Conservation (phyloP, 2,113 vertebrate genomes). For the Boulengeromyrus knoepffleri region DNA sequence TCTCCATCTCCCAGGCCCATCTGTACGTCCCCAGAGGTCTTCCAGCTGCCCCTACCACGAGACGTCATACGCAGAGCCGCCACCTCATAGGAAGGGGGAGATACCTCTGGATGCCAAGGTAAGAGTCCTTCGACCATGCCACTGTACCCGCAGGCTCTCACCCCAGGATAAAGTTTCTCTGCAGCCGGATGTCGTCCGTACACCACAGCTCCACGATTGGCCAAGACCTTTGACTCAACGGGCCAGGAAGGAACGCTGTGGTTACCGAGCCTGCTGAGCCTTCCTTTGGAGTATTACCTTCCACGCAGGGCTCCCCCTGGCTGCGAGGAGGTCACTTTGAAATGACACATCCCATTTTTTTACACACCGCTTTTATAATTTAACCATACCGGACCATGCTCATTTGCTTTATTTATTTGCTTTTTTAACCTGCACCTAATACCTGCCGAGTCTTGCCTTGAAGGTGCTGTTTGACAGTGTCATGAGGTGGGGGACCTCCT, state of each 20-base stretch:
- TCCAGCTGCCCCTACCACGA: conserved; percentile 57
- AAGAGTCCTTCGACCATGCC: conserved; percentile 33
- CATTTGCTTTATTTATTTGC: background rate
- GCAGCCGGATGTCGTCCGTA: background rate
- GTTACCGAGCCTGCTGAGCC: background rate
- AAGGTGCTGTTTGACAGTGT: background rate
- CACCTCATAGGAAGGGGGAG: conserved; percentile 76
- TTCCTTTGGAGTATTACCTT: background rate
- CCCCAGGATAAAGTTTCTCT: background rate
- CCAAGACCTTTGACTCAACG: background rate
- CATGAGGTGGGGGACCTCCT: background rate
- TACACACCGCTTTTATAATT: conserved; percentile 9
- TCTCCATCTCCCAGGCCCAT: conserved; percentile 54
- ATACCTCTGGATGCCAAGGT: conserved; percentile 77
- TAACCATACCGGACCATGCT: background rate
- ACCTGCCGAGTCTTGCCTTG: background rate
- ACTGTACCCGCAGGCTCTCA: background rate
- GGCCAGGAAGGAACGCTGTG: background rate
- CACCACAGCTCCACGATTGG: background rate
- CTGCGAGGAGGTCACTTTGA: background rate
- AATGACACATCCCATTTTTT: background rate
- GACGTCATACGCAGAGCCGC: conserved; percentile 61
- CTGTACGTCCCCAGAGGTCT: conserved; percentile 54
- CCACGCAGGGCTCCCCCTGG: background rate
- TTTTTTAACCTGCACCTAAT: conserved; percentile 7